phyloP scores from a whole-genome alignment of 2,888 invertebrate genomes.

The Xylota segnis region DNA sequence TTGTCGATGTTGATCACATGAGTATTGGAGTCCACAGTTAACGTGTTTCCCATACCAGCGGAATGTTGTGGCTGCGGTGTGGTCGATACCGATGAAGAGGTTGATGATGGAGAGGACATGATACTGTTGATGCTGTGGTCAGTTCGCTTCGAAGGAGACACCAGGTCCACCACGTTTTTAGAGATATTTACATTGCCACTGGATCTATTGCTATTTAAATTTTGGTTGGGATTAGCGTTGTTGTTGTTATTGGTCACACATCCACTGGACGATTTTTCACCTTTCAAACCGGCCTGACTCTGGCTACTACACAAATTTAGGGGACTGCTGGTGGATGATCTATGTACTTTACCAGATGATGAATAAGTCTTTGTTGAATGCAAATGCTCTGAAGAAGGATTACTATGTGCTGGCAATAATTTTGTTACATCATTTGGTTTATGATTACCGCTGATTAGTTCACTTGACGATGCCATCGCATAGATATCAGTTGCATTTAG shows the following conservation, averaged over 20 bases:
- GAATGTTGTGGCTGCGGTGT: conserved; percentile 80
- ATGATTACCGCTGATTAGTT: conserved; percentile 36
- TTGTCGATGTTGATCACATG: conserved; percentile 83
- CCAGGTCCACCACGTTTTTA: conserved; percentile 77
- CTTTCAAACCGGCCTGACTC: conserved; percentile 47
- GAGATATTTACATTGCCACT: conserved; percentile 65
- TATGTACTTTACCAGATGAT: conserved; percentile 59
- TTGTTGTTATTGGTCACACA: conserved; percentile 65
- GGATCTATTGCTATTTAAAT: conserved; percentile 64
- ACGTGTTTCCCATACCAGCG: conserved; percentile 65
- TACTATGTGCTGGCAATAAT: conserved; percentile 63
- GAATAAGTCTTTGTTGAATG: conserved; percentile 67
- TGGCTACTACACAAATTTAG: conserved; percentile 59
- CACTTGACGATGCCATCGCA: conserved; percentile 54
- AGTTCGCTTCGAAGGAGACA: conserved; percentile 80
- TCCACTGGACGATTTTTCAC: conserved; percentile 64
- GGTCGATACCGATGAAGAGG: conserved; percentile 71
- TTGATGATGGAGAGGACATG: conserved; percentile 77
- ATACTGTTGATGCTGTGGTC: conserved; percentile 83
- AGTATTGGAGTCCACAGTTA: conserved; percentile 77
- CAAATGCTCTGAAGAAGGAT: conserved; percentile 64
- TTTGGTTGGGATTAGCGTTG: conserved; percentile 77
- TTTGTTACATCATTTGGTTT: conserved; percentile 62
- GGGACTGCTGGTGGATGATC: conserved; percentile 68
- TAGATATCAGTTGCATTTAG: conserved; percentile 51